Percentiles rank a stretch among this genome's conserved stretches.
Conservation (phyloP, 2,113 vertebrate genomes). For the Pseudolaguvia tuberculata region DNA sequence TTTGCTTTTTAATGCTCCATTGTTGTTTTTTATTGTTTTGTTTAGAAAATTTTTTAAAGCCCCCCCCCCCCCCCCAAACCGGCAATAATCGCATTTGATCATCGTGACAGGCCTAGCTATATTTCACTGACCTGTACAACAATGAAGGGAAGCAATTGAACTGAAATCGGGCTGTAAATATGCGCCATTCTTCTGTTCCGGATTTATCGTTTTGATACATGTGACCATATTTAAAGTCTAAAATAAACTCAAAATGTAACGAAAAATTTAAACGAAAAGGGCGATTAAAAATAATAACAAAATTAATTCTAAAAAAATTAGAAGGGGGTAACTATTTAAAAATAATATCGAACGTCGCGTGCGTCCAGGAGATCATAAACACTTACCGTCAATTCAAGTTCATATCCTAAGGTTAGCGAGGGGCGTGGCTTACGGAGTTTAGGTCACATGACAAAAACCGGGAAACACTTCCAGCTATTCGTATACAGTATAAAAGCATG, state of each 20-base stretch:
- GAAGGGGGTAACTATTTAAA: neutral
- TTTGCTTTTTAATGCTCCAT: too few relatives aligned
- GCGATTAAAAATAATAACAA: too few relatives aligned
- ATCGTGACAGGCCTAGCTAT: too few relatives aligned
- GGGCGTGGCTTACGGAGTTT: neutral
- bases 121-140: too few relatives aligned
- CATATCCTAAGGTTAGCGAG: neutral
- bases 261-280: neutral
- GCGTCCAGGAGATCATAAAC: neutral
- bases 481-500: neutral
- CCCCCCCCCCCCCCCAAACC: too few relatives aligned
- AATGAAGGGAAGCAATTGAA: too few relatives aligned
- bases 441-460: neutral
- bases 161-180: neutral
- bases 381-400: slow-evolving; percentile 18
- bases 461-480: neutral
- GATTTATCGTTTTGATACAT: neutral
- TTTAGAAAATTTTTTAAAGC: too few relatives aligned
- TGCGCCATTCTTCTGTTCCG: neutral
- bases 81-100: too few relatives aligned
- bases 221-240: neutral
- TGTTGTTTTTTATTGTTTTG: too few relatives aligned
- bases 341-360: too few relatives aligned
- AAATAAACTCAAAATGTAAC: neutral
- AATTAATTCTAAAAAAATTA: too few relatives aligned